Evolutionary conservation across 1,140 invertebrate species (phyloP).

Genomic region (Drosophila seguyi): DNA sequence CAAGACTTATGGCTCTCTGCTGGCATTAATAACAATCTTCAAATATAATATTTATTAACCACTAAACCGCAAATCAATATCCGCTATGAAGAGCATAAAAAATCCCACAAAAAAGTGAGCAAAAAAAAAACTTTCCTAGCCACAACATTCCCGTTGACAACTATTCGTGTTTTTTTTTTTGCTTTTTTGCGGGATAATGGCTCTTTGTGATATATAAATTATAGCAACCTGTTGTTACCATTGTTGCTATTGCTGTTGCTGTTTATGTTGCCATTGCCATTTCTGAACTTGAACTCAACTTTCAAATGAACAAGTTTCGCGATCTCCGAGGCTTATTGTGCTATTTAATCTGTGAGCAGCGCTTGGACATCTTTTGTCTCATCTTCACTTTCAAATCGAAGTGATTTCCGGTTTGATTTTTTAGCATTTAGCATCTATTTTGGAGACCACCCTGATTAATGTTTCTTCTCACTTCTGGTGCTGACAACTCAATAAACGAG

Average conservation of each 20-base stretch:
- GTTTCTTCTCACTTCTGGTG: slow-evolving; percentile 51
- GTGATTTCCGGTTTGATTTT: slow-evolving; percentile 70
- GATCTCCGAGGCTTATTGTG: slow-evolving; percentile 35
- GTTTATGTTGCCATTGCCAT: slow-evolving; percentile 34
- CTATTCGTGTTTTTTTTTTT: slow-evolving; percentile 43
- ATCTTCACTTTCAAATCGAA: slow-evolving; percentile 64
- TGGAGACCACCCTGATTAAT: slow-evolving; percentile 61
- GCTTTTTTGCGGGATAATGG: slow-evolving; percentile 41
- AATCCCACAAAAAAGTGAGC: background rate
- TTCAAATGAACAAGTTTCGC: slow-evolving; percentile 67
- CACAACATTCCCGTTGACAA: slow-evolving; percentile 40
- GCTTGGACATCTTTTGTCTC: slow-evolving; percentile 36
- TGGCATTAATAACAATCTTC: background rate
- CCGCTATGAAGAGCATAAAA: slow-evolving; percentile 14
- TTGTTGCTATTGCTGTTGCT: slow-evolving; percentile 11
- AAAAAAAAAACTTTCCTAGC: slow-evolving; percentile 1
- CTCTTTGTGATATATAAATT: slow-evolving; percentile 42
- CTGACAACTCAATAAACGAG: slow-evolving; percentile 70
- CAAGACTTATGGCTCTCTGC: background rate
- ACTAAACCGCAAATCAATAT: slow-evolving; percentile 5
- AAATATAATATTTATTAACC: background rate
- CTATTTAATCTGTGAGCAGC: slow-evolving; percentile 39
- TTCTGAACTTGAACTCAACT: slow-evolving; percentile 63
- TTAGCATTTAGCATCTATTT: slow-evolving; percentile 38
- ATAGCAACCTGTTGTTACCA: slow-evolving; percentile 42